Conservation (phyloP, 2,888 invertebrate species). For the Amblyjoppa fuscipennis region DNA sequence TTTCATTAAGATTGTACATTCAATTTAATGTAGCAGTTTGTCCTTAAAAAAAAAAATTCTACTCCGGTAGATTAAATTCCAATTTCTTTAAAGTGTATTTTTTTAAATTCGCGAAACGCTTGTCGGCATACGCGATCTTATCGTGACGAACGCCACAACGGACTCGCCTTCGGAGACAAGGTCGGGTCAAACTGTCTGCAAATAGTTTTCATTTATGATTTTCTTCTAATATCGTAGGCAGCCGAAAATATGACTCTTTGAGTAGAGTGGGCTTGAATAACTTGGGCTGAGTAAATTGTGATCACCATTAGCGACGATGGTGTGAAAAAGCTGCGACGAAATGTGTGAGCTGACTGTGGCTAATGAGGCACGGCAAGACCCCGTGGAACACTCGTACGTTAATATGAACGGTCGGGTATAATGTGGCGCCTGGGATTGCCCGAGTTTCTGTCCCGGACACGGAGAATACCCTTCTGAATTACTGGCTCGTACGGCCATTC, state of each 20-base stretch:
- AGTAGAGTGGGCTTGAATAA: not conserved
- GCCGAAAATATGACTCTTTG: not conserved
- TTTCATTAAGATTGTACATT: too few species aligned
- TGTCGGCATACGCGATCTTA: not conserved
- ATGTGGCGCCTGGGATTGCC: slow-evolving; percentile 13
- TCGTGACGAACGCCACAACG: not conserved
- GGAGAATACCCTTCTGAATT: slow-evolving; percentile 2
- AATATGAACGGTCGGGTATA: slow-evolving; percentile 25
- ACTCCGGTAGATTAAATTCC: too few species aligned
- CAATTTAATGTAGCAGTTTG: too few species aligned
- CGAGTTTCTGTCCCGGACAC: not conserved
- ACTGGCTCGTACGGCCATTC: not conserved
- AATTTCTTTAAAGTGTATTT: too few species aligned
- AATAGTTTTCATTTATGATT: not conserved
- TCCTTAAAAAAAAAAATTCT: too few species aligned
- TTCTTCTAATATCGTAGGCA: not conserved
- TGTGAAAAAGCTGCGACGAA: slow-evolving; percentile 13
- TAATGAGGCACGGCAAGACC: slow-evolving; percentile 53
- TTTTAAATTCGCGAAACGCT: not conserved
- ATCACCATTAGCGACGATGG: slow-evolving; percentile 18
- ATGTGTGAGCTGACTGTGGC: slow-evolving; percentile 32
- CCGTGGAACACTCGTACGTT: slow-evolving; percentile 33
- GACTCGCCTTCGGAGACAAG: not conserved
- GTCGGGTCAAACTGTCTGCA: slow-evolving; percentile 1
- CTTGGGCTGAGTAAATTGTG: not conserved